Percentiles rank a stretch among this genome's conserved stretches.
Conservation (phyloP, 2,888 invertebrate genomes). For the Galerucella pusilla region DNA sequence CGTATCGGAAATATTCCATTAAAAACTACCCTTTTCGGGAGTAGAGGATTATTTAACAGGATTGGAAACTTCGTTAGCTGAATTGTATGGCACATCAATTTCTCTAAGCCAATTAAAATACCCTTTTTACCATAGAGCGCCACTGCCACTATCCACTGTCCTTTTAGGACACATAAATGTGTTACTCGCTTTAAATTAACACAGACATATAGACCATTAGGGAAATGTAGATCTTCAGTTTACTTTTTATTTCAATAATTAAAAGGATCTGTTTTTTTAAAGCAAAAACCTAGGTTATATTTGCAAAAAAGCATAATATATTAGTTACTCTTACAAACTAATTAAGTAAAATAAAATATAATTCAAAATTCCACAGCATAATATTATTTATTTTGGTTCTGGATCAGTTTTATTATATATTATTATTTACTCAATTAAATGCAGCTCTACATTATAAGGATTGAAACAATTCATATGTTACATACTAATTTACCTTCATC, state of each 20-base stretch:
- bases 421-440: too few species aligned
- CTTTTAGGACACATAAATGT: conserved; percentile 10
- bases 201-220: conserved; percentile 18
- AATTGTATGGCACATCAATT: conserved; percentile 33
- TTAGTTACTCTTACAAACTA: too few species aligned
- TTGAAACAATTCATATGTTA: too few species aligned
- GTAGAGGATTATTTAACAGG: conserved; percentile 27
- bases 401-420: too few species aligned
- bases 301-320: too few species aligned
- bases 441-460: too few species aligned
- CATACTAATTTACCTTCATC: neutral
- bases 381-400: too few species aligned
- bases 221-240: conserved; percentile 12
- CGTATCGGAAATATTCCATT: conserved; percentile 14
- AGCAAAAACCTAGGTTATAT: too few species aligned
- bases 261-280: neutral
- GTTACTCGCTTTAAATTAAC: conserved; percentile 24
- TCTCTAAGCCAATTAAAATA: conserved; percentile 34
- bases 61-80: conserved; percentile 31
- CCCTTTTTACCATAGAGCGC: conserved; percentile 28
- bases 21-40: conserved; percentile 28
- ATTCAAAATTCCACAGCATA: too few species aligned
- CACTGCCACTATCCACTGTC: conserved; percentile 19
- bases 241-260: neutral
- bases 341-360: too few species aligned